Percentiles rank a stretch among this genome's conserved stretches.
Evolutionary conservation across 1,140 invertebrate genomes (phyloP).

Genomic region (Panagrolaimus sp.): DNA sequence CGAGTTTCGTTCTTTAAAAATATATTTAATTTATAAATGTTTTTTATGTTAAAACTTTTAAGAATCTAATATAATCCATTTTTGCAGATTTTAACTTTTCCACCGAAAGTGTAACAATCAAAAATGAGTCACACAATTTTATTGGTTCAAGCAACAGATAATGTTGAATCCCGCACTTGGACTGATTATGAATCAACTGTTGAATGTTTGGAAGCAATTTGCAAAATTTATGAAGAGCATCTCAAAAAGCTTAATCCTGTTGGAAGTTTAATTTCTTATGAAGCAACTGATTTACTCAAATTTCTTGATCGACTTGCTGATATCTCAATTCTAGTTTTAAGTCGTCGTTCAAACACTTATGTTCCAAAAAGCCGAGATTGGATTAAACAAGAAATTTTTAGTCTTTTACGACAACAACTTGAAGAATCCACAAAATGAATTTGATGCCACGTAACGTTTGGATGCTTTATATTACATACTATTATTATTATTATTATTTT

Average conservation of each 20-base stretch:
- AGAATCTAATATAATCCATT: too few species aligned
- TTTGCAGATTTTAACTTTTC: too few species aligned
- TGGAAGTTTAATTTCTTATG: slow-evolving; percentile 90
- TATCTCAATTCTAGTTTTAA: slow-evolving; percentile 83
- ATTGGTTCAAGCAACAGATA: slow-evolving; percentile 79
- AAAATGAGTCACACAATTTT: slow-evolving; percentile 75
- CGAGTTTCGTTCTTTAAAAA: too few species aligned
- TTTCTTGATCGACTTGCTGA: slow-evolving; percentile 92
- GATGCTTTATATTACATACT: too few species aligned
- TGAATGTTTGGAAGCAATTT: slow-evolving; percentile 49
- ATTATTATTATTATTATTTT: too few species aligned
- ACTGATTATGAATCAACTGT: slow-evolving; percentile 79
- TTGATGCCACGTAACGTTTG: too few species aligned
- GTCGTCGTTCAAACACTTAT: slow-evolving; percentile 75
- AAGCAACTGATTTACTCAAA: slow-evolving; percentile 92
- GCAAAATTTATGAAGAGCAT: slow-evolving; percentile 52
- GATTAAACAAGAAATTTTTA: slow-evolving; percentile 98
- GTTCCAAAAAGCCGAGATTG: slow-evolving; percentile 96
- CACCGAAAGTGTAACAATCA: not conserved
- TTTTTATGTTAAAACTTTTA: too few species aligned
- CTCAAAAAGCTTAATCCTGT: slow-evolving; percentile 72
- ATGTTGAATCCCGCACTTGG: slow-evolving; percentile 87
- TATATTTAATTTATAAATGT: too few species aligned
- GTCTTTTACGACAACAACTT: slow-evolving; percentile 78
- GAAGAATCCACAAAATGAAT: not conserved